These are phyloP conservation scores for Euzophera pinguis DNA, from an alignment of 2,888 invertebrate genomes.

Conservation along the genomic window DNA sequence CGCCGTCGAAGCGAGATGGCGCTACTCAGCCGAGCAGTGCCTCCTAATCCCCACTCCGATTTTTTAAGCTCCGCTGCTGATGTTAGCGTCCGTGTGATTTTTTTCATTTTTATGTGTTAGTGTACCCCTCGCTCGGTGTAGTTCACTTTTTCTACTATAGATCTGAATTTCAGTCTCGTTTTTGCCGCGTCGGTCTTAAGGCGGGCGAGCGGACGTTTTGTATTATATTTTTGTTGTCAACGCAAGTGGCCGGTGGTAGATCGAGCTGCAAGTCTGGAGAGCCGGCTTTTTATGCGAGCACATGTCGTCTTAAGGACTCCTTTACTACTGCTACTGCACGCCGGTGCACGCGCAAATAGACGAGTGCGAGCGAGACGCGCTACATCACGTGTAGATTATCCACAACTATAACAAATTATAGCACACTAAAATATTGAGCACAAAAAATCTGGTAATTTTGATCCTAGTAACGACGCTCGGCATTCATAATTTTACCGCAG, in stretches of 20 bases:
- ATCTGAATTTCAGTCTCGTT: constrained; percentile 80
- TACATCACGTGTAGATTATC: constrained; percentile 69
- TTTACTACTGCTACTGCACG: constrained; percentile 46
- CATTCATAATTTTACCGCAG: constrained; percentile 77
- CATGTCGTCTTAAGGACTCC: constrained; percentile 56
- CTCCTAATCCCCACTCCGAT: constrained; percentile 68
- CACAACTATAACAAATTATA: constrained; percentile 62
- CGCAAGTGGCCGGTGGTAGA: constrained; percentile 48
- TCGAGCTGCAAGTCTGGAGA: constrained; percentile 41
- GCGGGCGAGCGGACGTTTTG: constrained; percentile 72
- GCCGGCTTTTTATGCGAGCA: constrained; percentile 65
- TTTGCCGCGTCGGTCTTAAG: constrained; percentile 79
- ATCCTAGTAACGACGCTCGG: constrained; percentile 74
- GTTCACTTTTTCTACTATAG: constrained; percentile 81
- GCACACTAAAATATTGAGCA: constrained; percentile 75
- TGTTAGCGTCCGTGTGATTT: constrained; percentile 76
- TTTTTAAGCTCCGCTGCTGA: constrained; percentile 73
- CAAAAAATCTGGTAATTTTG: constrained; percentile 75
- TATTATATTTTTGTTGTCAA: constrained; percentile 67
- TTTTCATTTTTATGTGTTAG: constrained; percentile 79
- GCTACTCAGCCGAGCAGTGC: constrained; percentile 43
- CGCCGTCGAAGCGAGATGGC: constrained; percentile 58
- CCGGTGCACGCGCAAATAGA: constrained; percentile 65
- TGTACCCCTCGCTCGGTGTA: constrained; percentile 79
- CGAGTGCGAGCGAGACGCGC: constrained; percentile 60